Base-by-base conservation (phyloP, 2,797 vertebrate genomes). In the Gobionotothen gibberifrons region DNA sequence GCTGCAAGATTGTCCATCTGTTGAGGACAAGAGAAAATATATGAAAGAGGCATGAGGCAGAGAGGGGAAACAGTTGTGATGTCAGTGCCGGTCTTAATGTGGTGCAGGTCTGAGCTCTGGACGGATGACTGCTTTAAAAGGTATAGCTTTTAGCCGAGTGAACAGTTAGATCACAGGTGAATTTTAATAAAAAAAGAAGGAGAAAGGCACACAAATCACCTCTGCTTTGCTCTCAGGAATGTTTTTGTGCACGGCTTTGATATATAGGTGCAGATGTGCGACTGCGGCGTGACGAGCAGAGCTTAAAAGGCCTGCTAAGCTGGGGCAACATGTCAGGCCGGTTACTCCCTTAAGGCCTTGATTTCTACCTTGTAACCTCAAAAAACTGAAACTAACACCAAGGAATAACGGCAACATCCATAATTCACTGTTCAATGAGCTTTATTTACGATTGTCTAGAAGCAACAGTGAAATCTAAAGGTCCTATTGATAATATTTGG, bases 211-310 rank as follows among this genome's bases (percentile, higher is more conserved):
- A 94, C 92, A 95, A 94, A 95, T 95, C 93, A 95, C 78, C 73
- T 61, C 73, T 59, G 85, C 91, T 93, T 91, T 86, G 84, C 89
- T 90, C 83, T 90, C 84, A 93, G 93, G 94, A 94, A 94, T 95
- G 93, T 91, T 91, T 90, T 86, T 86, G 91, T 90, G 91, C 89
- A 73, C 67, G 15, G 83, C 88, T 85, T 85, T 95, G 94, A 95
- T 94, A 94, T 95, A 94, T 92, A 74, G 89, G 90, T 90, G 91
- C 94, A 95, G 93, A 95, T 94, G 94, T 95, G 93, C 85, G 79
- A 92, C 87, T 87, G 83, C 91, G 79, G 78, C 76, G 77, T 87
- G 91, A 93, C 73, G 84, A 88, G 82, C 78, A 17, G 61, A 85
- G 84, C 90, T 87, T 83, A 89, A 87, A 89, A 86, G 83, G 77